phyloP scores from a whole-genome alignment of 2,113 vertebrate genomes.

The Kryptolebias marmoratus region DNA sequence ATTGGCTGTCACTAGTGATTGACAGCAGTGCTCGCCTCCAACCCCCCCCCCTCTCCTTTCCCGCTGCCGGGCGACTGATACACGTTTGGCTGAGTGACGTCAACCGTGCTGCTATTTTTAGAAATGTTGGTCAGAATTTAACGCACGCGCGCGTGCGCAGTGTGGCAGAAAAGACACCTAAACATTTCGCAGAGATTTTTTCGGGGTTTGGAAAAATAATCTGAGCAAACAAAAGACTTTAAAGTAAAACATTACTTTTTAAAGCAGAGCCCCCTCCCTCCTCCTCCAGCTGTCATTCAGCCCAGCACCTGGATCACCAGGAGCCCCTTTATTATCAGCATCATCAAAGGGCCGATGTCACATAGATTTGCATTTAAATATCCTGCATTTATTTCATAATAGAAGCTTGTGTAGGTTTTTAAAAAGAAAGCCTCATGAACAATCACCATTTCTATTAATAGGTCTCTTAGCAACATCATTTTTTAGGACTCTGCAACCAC shows the following conservation, averaged over 20 bases:
- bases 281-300: not conserved
- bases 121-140: constrained; percentile 75
- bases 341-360: constrained; percentile 14
- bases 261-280: no score
- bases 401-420: not conserved
- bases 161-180: constrained; percentile 54
- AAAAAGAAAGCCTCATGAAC: not conserved
- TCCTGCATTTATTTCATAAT: constrained; percentile 10
- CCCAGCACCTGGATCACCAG: constrained; percentile 23
- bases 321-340: not conserved
- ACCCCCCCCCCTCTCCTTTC: not conserved
- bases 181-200: constrained; percentile 44
- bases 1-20: constrained; percentile 56
- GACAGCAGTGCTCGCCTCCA: constrained; percentile 26
- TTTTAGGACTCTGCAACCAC: not conserved
- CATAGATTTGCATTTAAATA: constrained; percentile 34
- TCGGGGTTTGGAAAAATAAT: constrained; percentile 19
- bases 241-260: not conserved
- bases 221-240: constrained; percentile 6
- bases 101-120: constrained; percentile 77
- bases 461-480: not conserved
- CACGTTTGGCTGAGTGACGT: constrained; percentile 75
- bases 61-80: constrained; percentile 56
- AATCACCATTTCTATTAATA: constrained; percentile 17
- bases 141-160: constrained; percentile 59